A percentile compares a stretch with the other conserved stretches of the same genome.
Evolutionary conservation across 2,113 vertebrate genomes (phyloP).

Genomic region (Lampris megalopsis): DNA sequence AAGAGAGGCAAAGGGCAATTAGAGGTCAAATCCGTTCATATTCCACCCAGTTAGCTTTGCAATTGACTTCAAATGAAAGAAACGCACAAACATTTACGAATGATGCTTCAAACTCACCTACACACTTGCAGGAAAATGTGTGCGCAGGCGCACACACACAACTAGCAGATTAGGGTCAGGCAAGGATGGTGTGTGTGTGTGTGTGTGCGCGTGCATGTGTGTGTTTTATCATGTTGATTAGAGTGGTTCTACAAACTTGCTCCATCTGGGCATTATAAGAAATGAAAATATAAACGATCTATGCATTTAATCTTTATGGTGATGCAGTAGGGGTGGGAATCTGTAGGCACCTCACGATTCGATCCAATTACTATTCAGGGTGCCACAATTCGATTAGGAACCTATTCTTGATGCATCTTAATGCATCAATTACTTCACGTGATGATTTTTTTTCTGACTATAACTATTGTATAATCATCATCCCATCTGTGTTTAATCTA

Average conservation of each 20-base stretch:
- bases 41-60: conserved; percentile 37
- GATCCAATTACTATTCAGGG: too few relatives aligned
- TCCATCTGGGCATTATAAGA: conserved; percentile 5
- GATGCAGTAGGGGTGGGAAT: background rate
- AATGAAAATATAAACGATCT: background rate
- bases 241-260: conserved; percentile 23
- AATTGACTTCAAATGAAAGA: conserved; percentile 57
- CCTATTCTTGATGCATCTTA: too few relatives aligned
- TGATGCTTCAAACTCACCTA: conserved; percentile 15
- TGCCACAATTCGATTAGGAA: too few relatives aligned
- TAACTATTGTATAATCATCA: too few relatives aligned
- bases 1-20: conserved; percentile 38
- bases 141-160: background rate
- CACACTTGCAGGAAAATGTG: background rate
- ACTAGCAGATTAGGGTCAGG: conserved; percentile 48
- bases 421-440: too few relatives aligned
- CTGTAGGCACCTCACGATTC: too few relatives aligned
- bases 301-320: background rate
- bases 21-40: conserved; percentile 50
- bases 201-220: conserved; percentile 6
- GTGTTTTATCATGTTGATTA: conserved; percentile 9
- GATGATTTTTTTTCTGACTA: too few relatives aligned
- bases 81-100: background rate
- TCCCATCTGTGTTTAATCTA: too few relatives aligned
- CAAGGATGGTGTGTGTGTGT: conserved; percentile 16